Evolutionary conservation across 2,888 invertebrate species (phyloP).

Genomic region (Leucoptera coffeella): DNA sequence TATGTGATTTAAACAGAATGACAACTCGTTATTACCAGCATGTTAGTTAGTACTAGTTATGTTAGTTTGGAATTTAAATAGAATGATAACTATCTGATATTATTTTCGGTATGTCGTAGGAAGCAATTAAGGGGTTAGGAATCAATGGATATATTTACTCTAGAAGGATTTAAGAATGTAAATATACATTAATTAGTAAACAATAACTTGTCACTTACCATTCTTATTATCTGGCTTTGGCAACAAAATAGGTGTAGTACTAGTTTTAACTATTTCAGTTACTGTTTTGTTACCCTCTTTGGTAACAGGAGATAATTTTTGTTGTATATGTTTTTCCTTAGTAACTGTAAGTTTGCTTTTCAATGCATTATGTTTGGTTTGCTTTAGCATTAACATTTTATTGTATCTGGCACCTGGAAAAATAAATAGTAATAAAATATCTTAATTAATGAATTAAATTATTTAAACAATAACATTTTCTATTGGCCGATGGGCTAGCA

Average conservation of each 20-base stretch:
- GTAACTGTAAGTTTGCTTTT: conserved; percentile 11
- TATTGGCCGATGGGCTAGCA: no score
- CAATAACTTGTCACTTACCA: no score
- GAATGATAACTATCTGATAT: no score
- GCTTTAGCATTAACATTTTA: conserved; percentile 20
- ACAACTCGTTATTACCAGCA: no score
- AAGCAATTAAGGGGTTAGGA: no score
- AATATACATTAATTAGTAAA: no score
- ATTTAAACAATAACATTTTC: conserved; percentile 3
- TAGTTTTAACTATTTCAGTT: conserved; percentile 4
- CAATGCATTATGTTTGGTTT: conserved; percentile 13
- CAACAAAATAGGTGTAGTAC: conserved; percentile 16
- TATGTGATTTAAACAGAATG: no score
- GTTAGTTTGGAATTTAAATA: no score
- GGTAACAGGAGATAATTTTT: conserved; percentile 4
- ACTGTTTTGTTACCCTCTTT: conserved; percentile 8
- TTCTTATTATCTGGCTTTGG: conserved; percentile 23
- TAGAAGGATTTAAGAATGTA: no score
- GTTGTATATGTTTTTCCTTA: conserved; percentile 4
- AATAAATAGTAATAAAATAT: background rate
- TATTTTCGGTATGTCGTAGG: no score
- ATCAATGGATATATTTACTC: no score
- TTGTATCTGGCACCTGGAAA: conserved; percentile 9
- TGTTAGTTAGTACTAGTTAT: no score
- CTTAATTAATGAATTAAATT: background rate